Percentiles rank a stretch among this genome's conserved stretches.
Conservation (phyloP, 1,140 invertebrate species). For the Solenopsis fugax region DNA sequence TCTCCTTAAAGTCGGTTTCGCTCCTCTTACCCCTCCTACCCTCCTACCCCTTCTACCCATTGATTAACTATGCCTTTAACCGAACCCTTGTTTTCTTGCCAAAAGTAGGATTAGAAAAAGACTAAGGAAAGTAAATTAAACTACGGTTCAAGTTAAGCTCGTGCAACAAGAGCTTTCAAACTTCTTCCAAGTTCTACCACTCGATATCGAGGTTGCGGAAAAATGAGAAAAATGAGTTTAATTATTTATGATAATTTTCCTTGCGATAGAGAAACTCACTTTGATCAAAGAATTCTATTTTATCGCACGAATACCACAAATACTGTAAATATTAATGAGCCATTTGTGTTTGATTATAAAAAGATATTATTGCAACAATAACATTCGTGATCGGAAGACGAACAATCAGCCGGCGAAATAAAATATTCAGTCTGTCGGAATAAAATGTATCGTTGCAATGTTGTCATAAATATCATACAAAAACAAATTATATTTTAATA, state of each 20-base stretch:
- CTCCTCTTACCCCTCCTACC: not conserved
- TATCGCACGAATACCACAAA: not conserved
- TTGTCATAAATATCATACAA: conserved; percentile 18
- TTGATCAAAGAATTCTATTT: conserved; percentile 31
- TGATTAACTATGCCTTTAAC: conserved; percentile 31
- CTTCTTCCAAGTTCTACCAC: conserved; percentile 30
- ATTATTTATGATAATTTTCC: conserved; percentile 35
- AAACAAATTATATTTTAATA: conserved; percentile 48
- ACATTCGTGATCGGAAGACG: not conserved
- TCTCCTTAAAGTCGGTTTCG: not conserved
- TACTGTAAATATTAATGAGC: conserved; percentile 9
- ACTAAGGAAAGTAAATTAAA: conserved; percentile 46
- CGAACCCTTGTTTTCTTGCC: conserved; percentile 35
- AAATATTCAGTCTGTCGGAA: conserved; percentile 46
- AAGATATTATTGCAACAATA: conserved; percentile 9
- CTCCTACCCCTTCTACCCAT: not conserved
- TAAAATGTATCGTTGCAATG: conserved; percentile 7
- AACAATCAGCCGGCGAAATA: conserved; percentile 18
- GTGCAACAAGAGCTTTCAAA: conserved; percentile 40
- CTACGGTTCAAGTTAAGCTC: conserved; percentile 35
- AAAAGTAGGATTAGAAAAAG: conserved; percentile 39
- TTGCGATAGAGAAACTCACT: not conserved
- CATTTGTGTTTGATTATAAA: conserved; percentile 8
- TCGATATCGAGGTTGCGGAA: conserved; percentile 41
- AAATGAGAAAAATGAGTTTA: conserved; percentile 33